These are phyloP conservation scores for Menura novaehollandiae DNA, from an alignment of 2,113 vertebrate genomes.

Conservation along the genomic window DNA sequence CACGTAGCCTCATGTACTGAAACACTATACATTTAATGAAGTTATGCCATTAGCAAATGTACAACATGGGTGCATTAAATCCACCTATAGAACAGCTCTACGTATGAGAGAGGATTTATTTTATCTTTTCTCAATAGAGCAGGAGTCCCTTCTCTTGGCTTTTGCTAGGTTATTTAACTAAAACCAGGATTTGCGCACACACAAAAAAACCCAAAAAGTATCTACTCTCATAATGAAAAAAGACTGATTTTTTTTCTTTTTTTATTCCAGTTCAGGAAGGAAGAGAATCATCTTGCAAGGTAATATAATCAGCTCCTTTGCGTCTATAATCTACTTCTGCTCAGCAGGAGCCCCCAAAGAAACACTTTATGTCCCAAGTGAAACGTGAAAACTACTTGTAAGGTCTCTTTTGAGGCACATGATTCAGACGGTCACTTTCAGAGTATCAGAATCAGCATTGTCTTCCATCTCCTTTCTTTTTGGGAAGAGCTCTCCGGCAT, in stretches of 20 bases:
- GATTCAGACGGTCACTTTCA: neutral
- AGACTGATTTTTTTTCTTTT: conserved; percentile 40
- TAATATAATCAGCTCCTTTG: conserved; percentile 57
- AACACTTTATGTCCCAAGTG: conserved; percentile 47
- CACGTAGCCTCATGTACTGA: conserved; percentile 66
- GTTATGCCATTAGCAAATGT: conserved; percentile 70
- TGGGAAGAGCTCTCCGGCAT: neutral
- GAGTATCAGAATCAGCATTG: neutral
- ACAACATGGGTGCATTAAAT: conserved; percentile 69
- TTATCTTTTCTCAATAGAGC: conserved; percentile 54
- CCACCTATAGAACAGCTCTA: conserved; percentile 58
- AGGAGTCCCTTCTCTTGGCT: conserved; percentile 39
- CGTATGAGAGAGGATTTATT: conserved; percentile 42
- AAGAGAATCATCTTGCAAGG: conserved; percentile 60
- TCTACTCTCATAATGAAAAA: conserved; percentile 59
- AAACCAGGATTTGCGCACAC: conserved; percentile 21
- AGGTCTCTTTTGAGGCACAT: conserved; percentile 69
- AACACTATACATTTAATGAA: conserved; percentile 73
- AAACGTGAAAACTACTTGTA: conserved; percentile 53
- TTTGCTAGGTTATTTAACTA: conserved; percentile 44
- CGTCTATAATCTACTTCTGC: conserved; percentile 49
- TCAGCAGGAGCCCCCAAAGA: conserved; percentile 31
- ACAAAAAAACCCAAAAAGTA: neutral
- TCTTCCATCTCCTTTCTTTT: neutral
- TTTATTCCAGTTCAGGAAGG: conserved; percentile 66